Conservation (phyloP, 1,140 invertebrate genomes). For the Globodera rostochiensis region DNA sequence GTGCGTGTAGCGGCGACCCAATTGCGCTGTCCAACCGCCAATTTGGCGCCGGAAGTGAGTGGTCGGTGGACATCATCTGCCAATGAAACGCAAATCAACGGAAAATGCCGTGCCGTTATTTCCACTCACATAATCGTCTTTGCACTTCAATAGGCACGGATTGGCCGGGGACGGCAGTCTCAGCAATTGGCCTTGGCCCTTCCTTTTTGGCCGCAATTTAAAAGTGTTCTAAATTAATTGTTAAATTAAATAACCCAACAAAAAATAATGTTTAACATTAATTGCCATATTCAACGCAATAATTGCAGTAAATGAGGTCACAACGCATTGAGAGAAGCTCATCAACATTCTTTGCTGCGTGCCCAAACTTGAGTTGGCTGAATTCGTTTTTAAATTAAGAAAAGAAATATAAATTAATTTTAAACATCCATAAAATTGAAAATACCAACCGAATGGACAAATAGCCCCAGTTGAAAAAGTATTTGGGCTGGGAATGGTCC, state of each 20-base stretch:
- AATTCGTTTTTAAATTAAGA: no score
- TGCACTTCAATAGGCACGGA: conserved; percentile 24
- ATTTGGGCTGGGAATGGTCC: neutral
- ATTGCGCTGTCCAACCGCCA: conserved; percentile 5
- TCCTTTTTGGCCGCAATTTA: neutral
- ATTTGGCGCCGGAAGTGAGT: neutral
- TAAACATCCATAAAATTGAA: neutral
- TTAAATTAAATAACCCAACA: no score
- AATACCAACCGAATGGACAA: neutral
- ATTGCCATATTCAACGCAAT: neutral
- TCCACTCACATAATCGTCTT: conserved; percentile 23
- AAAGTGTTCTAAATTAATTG: neutral
- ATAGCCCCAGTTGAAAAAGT: neutral
- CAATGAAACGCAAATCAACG: neutral
- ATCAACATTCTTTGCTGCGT: neutral
- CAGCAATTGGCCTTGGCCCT: neutral
- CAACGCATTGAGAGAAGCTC: neutral
- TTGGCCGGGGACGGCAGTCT: conserved; percentile 4
- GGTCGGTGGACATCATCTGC: conserved; percentile 18
- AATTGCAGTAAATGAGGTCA: neutral
- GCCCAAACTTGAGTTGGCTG: no score
- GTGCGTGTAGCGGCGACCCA: conserved; percentile 22
- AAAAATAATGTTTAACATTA: neutral
- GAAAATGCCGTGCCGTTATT: neutral
- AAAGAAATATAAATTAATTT: neutral